Evolutionary conservation across 2,113 vertebrate species (phyloP).

Genomic region (Laterallus jamaicensis): DNA sequence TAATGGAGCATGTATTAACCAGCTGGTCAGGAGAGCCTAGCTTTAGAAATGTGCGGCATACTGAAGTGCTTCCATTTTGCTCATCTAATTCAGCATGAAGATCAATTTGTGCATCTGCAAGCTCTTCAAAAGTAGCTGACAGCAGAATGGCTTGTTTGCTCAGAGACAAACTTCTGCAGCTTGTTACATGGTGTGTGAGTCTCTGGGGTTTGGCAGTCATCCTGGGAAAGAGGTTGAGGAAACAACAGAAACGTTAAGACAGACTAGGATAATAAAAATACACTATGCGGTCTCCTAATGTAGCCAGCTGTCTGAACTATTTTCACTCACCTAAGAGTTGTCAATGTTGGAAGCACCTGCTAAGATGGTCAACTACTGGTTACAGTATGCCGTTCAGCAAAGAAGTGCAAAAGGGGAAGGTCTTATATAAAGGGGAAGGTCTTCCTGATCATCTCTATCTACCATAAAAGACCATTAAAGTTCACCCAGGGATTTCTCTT

Average conservation of each 20-base stretch:
- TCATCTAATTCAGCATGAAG: background rate
- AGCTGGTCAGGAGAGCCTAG: background rate
- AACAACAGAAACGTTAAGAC: background rate
- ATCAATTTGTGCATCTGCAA: constrained; percentile 21
- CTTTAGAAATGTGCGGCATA: background rate
- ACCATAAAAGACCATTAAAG: background rate
- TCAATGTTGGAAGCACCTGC: background rate
- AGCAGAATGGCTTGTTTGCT: background rate
- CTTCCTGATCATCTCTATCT: background rate
- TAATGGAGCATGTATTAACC: background rate
- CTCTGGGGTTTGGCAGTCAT: background rate
- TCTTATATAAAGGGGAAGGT: background rate
- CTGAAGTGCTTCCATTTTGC: constrained; percentile 21
- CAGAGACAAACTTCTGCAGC: background rate
- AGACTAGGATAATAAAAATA: background rate
- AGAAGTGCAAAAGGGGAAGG: background rate
- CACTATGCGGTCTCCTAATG: background rate
- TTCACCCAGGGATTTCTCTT: background rate
- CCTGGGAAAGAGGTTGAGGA: background rate
- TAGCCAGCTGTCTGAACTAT: background rate
- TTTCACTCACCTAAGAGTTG: background rate
- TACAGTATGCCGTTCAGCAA: background rate
- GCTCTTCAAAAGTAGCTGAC: constrained; percentile 35
- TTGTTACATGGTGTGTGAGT: background rate
- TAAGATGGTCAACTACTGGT: background rate